phyloP scores from a whole-genome alignment of 2,888 invertebrate genomes.

The Argynnis bischoffii region DNA sequence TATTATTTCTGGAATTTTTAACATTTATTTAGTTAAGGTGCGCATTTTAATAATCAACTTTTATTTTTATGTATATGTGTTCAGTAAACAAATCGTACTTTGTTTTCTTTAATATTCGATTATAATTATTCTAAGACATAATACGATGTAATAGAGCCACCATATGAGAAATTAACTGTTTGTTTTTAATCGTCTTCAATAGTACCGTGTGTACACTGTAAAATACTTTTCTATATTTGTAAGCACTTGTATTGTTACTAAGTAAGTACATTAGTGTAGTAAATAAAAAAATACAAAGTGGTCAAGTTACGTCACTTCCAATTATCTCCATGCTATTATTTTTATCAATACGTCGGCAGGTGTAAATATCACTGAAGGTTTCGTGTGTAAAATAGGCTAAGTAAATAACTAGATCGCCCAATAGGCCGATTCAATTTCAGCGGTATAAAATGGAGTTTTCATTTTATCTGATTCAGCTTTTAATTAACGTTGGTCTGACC shows the following conservation, averaged over 20 bases:
- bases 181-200: no score
- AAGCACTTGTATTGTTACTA: no score
- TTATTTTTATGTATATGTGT: no score
- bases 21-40: background rate
- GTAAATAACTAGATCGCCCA: constrained; percentile 67
- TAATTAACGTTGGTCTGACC: constrained; percentile 56
- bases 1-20: background rate
- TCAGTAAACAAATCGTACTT: no score
- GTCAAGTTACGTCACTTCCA: constrained; percentile 33
- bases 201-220: no score
- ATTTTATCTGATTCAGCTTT: constrained; percentile 62
- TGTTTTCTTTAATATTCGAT: no score
- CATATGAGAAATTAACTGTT: no score
- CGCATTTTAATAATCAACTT: background rate
- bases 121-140: no score
- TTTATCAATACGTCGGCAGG: constrained; percentile 51
- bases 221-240: no score
- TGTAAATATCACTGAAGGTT: constrained; percentile 54
- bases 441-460: constrained; percentile 59
- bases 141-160: no score
- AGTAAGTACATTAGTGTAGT: no score
- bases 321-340: constrained; percentile 59
- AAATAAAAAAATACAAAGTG: no score
- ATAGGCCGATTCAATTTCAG: constrained; percentile 59
- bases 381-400: constrained; percentile 71